Percentiles rank a stretch among this genome's conserved stretches.
These are phyloP conservation scores for Hycleus cichorii DNA, from an alignment of 1,140 invertebrate genomes.

Conservation along the genomic window DNA sequence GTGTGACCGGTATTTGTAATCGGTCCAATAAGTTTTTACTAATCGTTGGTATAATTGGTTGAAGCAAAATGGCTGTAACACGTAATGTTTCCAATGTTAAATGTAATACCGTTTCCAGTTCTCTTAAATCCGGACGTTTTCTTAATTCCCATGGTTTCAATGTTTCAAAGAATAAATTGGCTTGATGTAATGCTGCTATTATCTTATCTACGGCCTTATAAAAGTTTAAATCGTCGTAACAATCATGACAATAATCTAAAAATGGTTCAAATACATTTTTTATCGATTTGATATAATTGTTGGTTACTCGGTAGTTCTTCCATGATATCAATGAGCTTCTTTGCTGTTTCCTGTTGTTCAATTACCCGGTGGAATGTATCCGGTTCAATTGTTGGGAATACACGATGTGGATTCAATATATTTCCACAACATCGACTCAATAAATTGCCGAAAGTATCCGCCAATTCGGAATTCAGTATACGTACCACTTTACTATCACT, in stretches of 20 bases:
- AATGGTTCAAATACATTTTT: slow-evolving; percentile 17
- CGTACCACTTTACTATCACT: slow-evolving; percentile 67
- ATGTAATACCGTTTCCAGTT: slow-evolving; percentile 69
- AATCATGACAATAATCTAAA: slow-evolving; percentile 49
- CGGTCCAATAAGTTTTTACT: slow-evolving; percentile 58
- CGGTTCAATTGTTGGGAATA: slow-evolving; percentile 57
- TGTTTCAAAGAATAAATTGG: slow-evolving; percentile 81
- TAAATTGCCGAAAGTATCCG: slow-evolving; percentile 89
- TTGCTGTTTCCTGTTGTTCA: slow-evolving; percentile 42
- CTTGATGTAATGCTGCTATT: slow-evolving; percentile 62
- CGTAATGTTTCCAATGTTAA: slow-evolving; percentile 77
- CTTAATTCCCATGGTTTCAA: slow-evolving; percentile 82
- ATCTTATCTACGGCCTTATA: slow-evolving; percentile 76
- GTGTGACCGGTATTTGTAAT: slow-evolving; percentile 47
- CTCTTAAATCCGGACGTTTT: slow-evolving; percentile 37
- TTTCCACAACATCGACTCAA: slow-evolving; percentile 69
- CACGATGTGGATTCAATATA: slow-evolving; percentile 68
- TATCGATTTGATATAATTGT: neutral
- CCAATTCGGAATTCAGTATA: slow-evolving; percentile 84
- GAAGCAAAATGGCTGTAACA: slow-evolving; percentile 67
- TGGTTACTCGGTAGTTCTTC: slow-evolving; percentile 50
- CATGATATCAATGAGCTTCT: slow-evolving; percentile 49
- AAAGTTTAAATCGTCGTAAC: slow-evolving; percentile 74
- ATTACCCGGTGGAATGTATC: slow-evolving; percentile 43
- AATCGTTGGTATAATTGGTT: slow-evolving; percentile 77